Evolutionary conservation across 2,113 vertebrate genomes (phyloP).

Genomic region (Megalops atlanticus): DNA sequence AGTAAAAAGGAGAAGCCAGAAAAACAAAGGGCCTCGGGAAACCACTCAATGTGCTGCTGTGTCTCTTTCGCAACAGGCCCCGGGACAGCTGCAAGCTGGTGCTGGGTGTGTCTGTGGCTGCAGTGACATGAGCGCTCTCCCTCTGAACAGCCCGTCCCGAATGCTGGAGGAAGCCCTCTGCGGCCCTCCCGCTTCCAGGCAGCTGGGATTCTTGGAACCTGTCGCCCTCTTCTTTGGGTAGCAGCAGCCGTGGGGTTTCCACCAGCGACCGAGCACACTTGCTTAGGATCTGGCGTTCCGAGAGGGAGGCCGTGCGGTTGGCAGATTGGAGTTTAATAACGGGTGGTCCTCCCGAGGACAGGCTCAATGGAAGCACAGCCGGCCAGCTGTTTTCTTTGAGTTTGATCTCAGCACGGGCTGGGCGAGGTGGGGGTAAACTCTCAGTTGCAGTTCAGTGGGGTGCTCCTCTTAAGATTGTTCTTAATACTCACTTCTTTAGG

Average conservation of each 20-base stretch:
- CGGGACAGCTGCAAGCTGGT: conserved; percentile 58
- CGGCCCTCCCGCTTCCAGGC: conserved; percentile 17
- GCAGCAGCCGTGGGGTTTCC: conserved; percentile 5
- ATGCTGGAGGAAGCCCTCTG: conserved; percentile 27
- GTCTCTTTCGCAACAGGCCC: conserved; percentile 64
- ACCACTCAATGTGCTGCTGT: conserved; percentile 30
- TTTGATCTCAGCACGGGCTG: neutral
- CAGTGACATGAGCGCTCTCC: conserved; percentile 46
- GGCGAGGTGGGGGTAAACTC: too few relatives aligned
- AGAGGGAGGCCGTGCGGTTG: neutral
- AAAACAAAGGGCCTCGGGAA: conserved; percentile 66
- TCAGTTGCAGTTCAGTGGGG: too few relatives aligned
- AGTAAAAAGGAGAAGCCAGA: conserved; percentile 66
- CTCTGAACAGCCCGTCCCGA: conserved; percentile 22
- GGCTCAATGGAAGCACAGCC: neutral
- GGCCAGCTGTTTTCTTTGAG: neutral
- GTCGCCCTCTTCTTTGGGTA: conserved; percentile 4
- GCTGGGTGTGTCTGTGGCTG: conserved; percentile 51
- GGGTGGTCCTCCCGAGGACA: neutral
- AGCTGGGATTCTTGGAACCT: conserved; percentile 32
- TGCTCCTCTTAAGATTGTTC: too few relatives aligned
- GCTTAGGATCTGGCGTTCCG: neutral
- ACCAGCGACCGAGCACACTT: conserved; percentile 18
- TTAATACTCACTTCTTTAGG: too few relatives aligned
- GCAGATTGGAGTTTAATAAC: neutral